Evolutionary conservation across 1,140 invertebrate species (phyloP).

Genomic region (Formica exsecta): DNA sequence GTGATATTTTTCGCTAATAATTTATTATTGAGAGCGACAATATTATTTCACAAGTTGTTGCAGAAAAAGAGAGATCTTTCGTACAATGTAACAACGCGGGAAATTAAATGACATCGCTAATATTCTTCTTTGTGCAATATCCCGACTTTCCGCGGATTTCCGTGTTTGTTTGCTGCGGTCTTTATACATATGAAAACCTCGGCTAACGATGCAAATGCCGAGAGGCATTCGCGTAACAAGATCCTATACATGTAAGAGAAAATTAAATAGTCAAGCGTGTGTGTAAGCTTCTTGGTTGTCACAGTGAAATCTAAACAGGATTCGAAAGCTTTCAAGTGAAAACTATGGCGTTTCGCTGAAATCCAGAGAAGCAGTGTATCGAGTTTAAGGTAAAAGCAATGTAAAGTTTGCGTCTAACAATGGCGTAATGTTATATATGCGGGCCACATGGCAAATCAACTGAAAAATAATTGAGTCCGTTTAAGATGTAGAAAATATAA

Average conservation of each 20-base stretch:
- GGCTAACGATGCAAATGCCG: conserved; percentile 28
- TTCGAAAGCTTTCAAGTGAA: conserved; percentile 55
- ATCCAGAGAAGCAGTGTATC: neutral
- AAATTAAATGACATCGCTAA: conserved; percentile 45
- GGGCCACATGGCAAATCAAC: conserved; percentile 24
- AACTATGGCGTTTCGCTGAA: conserved; percentile 26
- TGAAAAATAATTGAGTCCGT: conserved; percentile 15
- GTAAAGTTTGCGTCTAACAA: conserved; percentile 34
- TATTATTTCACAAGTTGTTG: conserved; percentile 43
- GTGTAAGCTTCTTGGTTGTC: conserved; percentile 14
- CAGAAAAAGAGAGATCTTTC: neutral
- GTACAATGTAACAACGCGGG: neutral
- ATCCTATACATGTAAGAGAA: conserved; percentile 1
- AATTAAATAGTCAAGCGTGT: conserved; percentile 45
- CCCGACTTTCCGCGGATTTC: conserved; percentile 4
- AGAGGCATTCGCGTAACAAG: conserved; percentile 22
- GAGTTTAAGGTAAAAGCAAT: conserved; percentile 26
- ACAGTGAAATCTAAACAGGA: conserved; percentile 50
- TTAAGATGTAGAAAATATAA: neutral
- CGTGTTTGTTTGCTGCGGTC: conserved; percentile 23
- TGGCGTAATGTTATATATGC: conserved; percentile 1
- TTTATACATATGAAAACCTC: conserved; percentile 50
- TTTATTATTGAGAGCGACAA: neutral
- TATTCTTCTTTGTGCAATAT: conserved; percentile 41
- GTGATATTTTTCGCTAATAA: neutral